Conservation (phyloP, 2,888 invertebrate species). For the Lithophane socia region DNA sequence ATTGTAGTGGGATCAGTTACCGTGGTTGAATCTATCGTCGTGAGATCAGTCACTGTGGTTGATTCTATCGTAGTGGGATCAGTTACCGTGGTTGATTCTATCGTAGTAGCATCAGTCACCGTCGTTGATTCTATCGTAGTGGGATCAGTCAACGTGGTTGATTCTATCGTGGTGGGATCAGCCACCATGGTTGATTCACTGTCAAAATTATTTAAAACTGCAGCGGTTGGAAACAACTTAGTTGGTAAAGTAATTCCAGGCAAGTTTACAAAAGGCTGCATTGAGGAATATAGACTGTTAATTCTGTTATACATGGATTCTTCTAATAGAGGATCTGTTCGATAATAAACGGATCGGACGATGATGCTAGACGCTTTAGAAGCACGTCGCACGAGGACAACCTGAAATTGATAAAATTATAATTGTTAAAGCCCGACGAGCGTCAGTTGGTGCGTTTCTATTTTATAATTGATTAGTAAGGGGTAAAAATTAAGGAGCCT, state of each 20-base stretch:
- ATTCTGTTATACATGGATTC: constrained; percentile 1
- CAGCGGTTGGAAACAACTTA: constrained; percentile 22
- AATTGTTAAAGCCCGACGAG: background rate
- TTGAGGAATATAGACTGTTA: background rate
- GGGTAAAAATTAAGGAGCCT: background rate
- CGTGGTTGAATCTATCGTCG: background rate
- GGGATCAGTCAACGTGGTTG: background rate
- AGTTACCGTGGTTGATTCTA: background rate
- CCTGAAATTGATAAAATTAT: constrained; percentile 53
- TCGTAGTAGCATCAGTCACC: background rate
- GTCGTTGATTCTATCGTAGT: constrained; percentile 8
- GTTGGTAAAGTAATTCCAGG: constrained; percentile 23
- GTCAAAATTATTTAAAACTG: background rate
- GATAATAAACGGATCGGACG: constrained; percentile 46
- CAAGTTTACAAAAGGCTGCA: background rate
- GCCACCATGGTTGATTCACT: constrained; percentile 15
- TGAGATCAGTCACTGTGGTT: background rate
- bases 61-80: constrained; percentile 1
- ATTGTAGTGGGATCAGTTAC: background rate
- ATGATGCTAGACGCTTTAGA: constrained; percentile 47
- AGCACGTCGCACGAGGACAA: constrained; percentile 51
- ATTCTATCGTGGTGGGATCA: background rate
- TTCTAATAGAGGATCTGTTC: background rate
- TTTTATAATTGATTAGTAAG: background rate
- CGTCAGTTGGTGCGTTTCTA: background rate